These are phyloP conservation scores for Zhuqinia jingwanae DNA, from an alignment of 2,888 invertebrate genomes.

Conservation along the genomic window DNA sequence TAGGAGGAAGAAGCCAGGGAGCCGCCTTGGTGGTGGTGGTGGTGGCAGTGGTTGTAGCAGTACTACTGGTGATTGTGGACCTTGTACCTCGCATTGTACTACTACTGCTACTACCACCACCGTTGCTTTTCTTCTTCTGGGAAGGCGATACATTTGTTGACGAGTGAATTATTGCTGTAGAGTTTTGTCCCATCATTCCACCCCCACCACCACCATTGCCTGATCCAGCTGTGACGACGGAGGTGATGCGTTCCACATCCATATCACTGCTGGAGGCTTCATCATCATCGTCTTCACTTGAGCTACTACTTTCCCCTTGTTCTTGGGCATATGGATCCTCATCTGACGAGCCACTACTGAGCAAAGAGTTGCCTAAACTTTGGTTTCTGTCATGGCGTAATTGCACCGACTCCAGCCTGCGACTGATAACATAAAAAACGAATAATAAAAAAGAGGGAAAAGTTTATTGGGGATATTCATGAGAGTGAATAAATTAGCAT, in stretches of 20 bases:
- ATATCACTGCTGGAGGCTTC: conserved; percentile 67
- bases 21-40: conserved; percentile 60
- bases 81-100: conserved; percentile 46
- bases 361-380: conserved; percentile 61
- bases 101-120: conserved; percentile 1
- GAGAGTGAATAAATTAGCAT: conserved; percentile 64
- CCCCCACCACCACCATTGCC: not conserved
- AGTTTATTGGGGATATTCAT: conserved; percentile 22
- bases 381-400: conserved; percentile 73
- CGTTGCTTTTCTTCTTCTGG: conserved; percentile 22
- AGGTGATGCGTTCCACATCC: conserved; percentile 50
- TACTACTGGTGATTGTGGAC: too few relatives aligned
- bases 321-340: conserved; percentile 62
- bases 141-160: conserved; percentile 50
- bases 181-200: conserved; percentile 28
- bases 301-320: conserved; percentile 57
- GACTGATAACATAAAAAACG: conserved; percentile 69
- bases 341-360: conserved; percentile 75
- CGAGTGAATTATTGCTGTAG: conserved; percentile 60
- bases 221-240: conserved; percentile 53
- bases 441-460: not conserved
- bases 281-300: conserved; percentile 36
- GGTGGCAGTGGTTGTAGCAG: too few relatives aligned
- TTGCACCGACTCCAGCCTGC: conserved; percentile 73
- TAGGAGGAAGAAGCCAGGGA: conserved; percentile 77